Evolutionary conservation across 2,797 vertebrate genomes (phyloP).

Genomic region (Emydoidea blandingii): DNA sequence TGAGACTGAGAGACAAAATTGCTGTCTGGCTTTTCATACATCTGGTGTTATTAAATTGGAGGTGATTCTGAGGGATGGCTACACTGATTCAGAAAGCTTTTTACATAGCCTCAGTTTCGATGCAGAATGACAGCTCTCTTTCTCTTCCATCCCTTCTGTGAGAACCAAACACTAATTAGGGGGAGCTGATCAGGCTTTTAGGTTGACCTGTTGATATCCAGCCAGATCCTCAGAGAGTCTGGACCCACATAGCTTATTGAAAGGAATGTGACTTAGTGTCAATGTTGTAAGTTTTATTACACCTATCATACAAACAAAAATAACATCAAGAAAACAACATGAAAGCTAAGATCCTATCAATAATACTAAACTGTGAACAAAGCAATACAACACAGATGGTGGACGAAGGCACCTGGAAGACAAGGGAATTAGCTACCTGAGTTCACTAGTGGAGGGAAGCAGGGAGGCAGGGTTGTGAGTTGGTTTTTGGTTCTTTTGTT

Average conservation of each 20-base stretch:
- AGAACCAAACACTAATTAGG: not conserved
- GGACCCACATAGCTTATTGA: not conserved
- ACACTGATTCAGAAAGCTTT: constrained; percentile 21
- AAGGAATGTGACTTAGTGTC: not conserved
- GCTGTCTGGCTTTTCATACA: constrained; percentile 41
- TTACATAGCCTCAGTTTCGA: not conserved
- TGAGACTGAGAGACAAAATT: constrained; percentile 20
- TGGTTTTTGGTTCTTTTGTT: not conserved
- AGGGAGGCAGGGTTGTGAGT: not conserved
- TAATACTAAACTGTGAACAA: not conserved
- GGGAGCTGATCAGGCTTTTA: not conserved
- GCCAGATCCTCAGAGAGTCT: not conserved
- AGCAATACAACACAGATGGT: not conserved
- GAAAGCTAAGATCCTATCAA: not conserved
- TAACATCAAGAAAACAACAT: not conserved
- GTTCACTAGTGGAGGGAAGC: not conserved
- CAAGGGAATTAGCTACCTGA: not conserved
- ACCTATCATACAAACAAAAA: not conserved
- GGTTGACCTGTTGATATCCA: not conserved
- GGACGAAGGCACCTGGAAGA: not conserved
- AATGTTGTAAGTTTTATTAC: not conserved
- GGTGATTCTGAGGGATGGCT: constrained; percentile 35
- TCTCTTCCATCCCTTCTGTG: not conserved
- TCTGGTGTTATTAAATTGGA: constrained; percentile 45
- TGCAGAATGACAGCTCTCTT: not conserved